Base-by-base conservation (phyloP, 1,140 invertebrate genomes). In the Copidosoma floridanum region DNA sequence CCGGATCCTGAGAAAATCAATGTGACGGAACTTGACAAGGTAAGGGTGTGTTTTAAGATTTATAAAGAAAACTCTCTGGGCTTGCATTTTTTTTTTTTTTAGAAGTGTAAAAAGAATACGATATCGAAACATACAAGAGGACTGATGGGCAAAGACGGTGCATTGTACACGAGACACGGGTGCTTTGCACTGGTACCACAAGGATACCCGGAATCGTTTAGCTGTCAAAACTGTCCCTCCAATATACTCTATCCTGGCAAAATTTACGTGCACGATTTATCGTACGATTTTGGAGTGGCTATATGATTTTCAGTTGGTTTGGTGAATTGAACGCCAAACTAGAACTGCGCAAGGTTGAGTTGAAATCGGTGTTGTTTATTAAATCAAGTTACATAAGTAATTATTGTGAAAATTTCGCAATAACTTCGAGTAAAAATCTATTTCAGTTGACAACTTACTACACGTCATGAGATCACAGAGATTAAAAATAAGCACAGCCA, bases 141-240 rank as follows among this genome's bases (percentile, higher is more conserved):
- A 44, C 46, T 83, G 20, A 60, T 61, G 16, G 86, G 85, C 3
- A 85, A 86, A 69, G 73, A 75, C 32, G 83, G 83, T 20, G 65
- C 73, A 0, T 46, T 71, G 0, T 88, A 87, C 65, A 67, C 70
- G 16, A 77, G 77, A 64, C 82, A 85, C 66, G 79, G 82, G n/a
- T 85, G 76, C 7, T 81, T 89, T 64, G 84, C 82, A 64, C 70
- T 88, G 6, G 85, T 88, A 61, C 83, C 88, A 0, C 86, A 87
- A 65, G 82, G 85, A 64, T 87, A 83, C 71, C 85, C 86, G 1
- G 78, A 88, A 72, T 79, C 83, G 23, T 64, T 85, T 5, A 85
- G 89, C 68, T 67, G 82, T 54, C 80, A 84, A 70, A 65, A 71
- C 62, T 68, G 63, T 40, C 83, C 84, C 3, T 71, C 73, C 32